Base-by-base conservation (phyloP, 1,140 invertebrate species). In the Heliothis virescens region DNA sequence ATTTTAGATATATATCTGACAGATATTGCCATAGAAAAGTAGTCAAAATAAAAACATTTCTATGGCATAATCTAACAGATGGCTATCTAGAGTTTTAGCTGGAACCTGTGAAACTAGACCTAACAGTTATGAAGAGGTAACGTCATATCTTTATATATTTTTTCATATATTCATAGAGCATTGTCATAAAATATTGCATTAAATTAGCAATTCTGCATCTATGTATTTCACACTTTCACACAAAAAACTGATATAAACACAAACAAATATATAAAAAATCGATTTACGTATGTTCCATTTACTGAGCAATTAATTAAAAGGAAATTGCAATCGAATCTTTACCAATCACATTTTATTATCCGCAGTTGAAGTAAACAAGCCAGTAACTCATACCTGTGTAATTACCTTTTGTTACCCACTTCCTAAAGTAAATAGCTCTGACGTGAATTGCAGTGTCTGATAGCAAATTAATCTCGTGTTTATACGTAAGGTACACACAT, bases 381-480 rank as follows among this genome's bases (percentile, higher is more conserved):
- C 52, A 12, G 29, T 72, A 41, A 55, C 52, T 72, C 69, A 72
- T 16, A 55, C 26, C 16, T 5, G n/a, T 41, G 53, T 29, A 72
- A 72, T 72, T 72, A 57, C 57, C 69, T 72, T 72, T 69, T 18
- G 4, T 69, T 69, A 13, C 65, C 65, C 18, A 34, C 47, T 15
- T 69, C 15, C 69, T 72, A 16, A 72, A 72, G 53, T 41, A 55
- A 72, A 72, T 57, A 72, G 11, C n/a, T 72, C 26, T 72, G 69
- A 41, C 52, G 21, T 16, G 50, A 57, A 72, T 21, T 18, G 53
- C 52, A 55, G 3, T 29, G 15, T 67, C 63, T 67, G 69, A 72
- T 72, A 72, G 11, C 9, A 41, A 34, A 72, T 72, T 72, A 41
- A 71, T 71, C 50, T 71, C 18, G 12, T 53, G 15, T 26, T 52